Evolutionary conservation across 2,888 invertebrate species (phyloP), one percentile per base, ranked within the genome.

Genomic region (Cabera pusaria): DNA sequence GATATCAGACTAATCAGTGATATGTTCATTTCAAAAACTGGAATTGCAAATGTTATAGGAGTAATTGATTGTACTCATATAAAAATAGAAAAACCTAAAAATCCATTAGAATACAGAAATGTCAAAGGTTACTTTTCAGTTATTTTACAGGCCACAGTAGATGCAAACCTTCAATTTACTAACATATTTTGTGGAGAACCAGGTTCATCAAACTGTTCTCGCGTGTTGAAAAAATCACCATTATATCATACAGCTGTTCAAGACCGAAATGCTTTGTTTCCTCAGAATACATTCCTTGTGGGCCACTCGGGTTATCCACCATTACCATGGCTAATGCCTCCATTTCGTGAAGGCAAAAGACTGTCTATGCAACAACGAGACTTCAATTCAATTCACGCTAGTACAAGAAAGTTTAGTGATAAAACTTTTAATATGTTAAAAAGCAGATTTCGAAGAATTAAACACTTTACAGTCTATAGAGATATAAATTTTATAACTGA

Each of bases 111-210:
- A 17, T 78, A 78, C 52, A 72, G 71, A 37, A 79, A 78, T 44
- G 57, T 64, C 10, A 78, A 78, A 51, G 78, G 78, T 31, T 78
- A 79, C 37, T 77, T 64, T 49, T 79, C 80, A 32, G 53, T 80
- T 11, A 66, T 76, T 29, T 53, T 80, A 29, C 80, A 80, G 61
- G 70, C 70, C 4, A 78, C 78, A 24, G 49, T 78, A 33, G 77
- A 79, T 60, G 56, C 70, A 9, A 72, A 72, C 47, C 50, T 79
- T 45, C 63, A 59, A 21, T 79, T 80, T 45, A 79, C 75, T 20
- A 79, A 77, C 41, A 56, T 80, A 33, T 80, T 69, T 48, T 80
- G 80, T 61, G 80, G 80, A 18, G 79, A 79, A 54, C 78, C 80
- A 38, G 80, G 80, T 2, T 79, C 79, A 20, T 64, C 64, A 19